These are phyloP conservation scores for Eupristina koningsbergeri DNA, from an alignment of 1,140 invertebrate genomes.

Conservation along the genomic window DNA sequence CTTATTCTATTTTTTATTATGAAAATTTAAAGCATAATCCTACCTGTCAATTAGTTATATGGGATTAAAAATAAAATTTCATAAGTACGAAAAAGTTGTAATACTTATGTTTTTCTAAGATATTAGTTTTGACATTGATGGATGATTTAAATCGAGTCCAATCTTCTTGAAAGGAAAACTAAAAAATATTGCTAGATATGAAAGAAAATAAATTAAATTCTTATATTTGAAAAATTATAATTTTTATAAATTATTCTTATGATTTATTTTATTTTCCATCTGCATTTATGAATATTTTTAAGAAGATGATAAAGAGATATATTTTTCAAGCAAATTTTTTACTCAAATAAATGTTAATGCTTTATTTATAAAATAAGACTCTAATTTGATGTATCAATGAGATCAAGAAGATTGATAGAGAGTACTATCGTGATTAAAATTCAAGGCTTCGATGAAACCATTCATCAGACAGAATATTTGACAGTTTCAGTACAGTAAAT, in stretches of 20 bases:
- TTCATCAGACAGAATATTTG: neutral
- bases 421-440: conserved; percentile 6
- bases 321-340: neutral
- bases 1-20: too few species aligned
- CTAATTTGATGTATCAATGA: conserved; percentile 7
- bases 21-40: too few species aligned
- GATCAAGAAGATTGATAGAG: neutral
- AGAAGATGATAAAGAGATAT: neutral
- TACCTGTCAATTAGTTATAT: too few species aligned
- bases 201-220: neutral
- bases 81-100: neutral
- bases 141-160: neutral
- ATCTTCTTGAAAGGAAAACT: neutral
- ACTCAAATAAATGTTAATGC: neutral
- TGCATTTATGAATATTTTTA: neutral
- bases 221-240: neutral
- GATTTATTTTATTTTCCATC: neutral
- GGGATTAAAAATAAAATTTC: neutral
- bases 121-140: conserved; percentile 13
- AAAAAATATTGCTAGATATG: neutral
- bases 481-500: neutral
- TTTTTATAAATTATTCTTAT: neutral
- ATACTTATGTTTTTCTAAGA: neutral
- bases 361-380: neutral
- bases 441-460: neutral